phyloP scores from a whole-genome alignment of 2,797 vertebrate species.

The Neopelma chrysocephalum region DNA sequence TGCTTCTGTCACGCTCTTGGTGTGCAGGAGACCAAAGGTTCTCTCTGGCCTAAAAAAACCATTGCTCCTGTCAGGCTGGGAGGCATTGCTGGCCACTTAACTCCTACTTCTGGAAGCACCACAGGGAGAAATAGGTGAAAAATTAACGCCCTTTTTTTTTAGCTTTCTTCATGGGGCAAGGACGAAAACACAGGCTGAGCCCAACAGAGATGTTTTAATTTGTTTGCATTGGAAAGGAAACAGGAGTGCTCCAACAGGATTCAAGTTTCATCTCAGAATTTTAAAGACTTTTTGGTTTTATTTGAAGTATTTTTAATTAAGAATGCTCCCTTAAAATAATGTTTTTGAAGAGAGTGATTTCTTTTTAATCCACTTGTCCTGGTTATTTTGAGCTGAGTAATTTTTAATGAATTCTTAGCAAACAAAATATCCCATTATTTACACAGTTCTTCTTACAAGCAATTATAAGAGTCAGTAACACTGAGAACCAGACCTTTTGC shows the following conservation, averaged over 20 bases:
- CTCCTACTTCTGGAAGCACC: neutral
- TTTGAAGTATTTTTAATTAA: neutral
- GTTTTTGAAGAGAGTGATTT: neutral
- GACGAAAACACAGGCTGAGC: neutral
- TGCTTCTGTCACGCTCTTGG: conserved; percentile 10
- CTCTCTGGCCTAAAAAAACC: conserved; percentile 18
- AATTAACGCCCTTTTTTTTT: neutral
- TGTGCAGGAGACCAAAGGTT: conserved; percentile 5
- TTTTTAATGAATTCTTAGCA: neutral
- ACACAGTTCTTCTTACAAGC: neutral
- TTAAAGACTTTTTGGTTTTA: neutral
- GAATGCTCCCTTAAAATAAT: neutral
- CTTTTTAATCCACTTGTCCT: neutral
- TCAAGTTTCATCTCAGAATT: neutral
- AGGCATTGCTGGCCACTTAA: neutral
- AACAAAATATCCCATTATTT: conserved; percentile 19
- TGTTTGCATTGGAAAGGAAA: neutral
- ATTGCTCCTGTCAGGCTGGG: neutral
- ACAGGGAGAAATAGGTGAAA: neutral
- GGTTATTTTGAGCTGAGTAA: neutral
- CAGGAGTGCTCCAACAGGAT: neutral
- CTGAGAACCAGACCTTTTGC: neutral
- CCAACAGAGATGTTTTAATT: neutral
- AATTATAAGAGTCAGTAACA: neutral
- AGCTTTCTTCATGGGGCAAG: neutral